These are phyloP conservation scores for Dynastes tityus DNA, from an alignment of 2,888 invertebrate genomes.

Conservation along the genomic window DNA sequence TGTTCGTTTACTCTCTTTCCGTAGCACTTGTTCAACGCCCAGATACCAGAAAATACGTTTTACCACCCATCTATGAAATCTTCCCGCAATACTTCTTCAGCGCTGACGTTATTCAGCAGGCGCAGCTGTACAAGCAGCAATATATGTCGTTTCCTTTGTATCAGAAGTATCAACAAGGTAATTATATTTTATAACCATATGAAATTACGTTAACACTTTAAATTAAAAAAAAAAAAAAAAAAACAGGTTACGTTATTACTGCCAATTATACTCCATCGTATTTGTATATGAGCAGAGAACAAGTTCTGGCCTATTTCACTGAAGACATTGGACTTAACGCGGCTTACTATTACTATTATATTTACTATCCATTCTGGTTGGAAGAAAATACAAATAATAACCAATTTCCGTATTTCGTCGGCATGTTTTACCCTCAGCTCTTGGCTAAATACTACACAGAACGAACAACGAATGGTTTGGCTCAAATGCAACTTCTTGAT, in stretches of 20 bases:
- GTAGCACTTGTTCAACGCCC: conserved; percentile 77
- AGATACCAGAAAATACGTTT: conserved; percentile 77
- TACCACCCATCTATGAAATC: conserved; percentile 83
- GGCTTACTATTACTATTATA: conserved; percentile 77
- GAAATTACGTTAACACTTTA: neutral
- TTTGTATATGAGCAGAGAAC: conserved; percentile 73
- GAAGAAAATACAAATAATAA: conserved; percentile 66
- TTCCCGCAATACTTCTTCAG: conserved; percentile 83
- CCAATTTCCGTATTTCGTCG: conserved; percentile 74
- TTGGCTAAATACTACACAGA: conserved; percentile 81
- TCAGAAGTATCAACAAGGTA: neutral
- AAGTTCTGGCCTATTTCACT: conserved; percentile 77
- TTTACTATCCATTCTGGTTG: conserved; percentile 78
- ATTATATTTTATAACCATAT: neutral
- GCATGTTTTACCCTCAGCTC: conserved; percentile 79
- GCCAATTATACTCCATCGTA: conserved; percentile 71
- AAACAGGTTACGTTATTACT: conserved; percentile 66
- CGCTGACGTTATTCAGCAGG: conserved; percentile 78
- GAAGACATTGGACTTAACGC: conserved; percentile 79
- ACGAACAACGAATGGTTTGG: conserved; percentile 77
- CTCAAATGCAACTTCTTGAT: conserved; percentile 75
- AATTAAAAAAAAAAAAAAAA: neutral
- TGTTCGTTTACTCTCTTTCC: conserved; percentile 79
- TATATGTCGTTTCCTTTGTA: conserved; percentile 51
- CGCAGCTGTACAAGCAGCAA: conserved; percentile 76